Conservation (phyloP, 2,888 invertebrate species). For the Tupiocoris notatus region DNA sequence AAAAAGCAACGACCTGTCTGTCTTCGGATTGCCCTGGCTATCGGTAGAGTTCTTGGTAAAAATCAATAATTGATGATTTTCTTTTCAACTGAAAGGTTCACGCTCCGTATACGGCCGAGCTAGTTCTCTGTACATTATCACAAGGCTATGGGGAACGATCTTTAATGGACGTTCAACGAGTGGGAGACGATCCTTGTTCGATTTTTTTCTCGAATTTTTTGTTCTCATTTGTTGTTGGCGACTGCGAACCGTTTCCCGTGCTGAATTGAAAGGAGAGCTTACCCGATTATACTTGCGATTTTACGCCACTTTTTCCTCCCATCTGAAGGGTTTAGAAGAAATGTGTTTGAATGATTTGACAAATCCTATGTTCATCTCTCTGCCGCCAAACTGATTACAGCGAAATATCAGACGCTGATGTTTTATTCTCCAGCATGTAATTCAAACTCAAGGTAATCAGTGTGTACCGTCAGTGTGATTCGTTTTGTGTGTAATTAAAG, state of each 20-base stretch:
- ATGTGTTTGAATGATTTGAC: no score
- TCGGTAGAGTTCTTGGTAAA: conserved; percentile 42
- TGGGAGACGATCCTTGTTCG: conserved; percentile 6
- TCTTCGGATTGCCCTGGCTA: not conserved
- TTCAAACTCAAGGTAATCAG: no score
- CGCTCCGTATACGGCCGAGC: conserved; percentile 30
- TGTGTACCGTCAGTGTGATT: no score
- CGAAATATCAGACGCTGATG: no score
- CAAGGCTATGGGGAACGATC: conserved; percentile 24
- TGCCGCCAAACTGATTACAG: no score
- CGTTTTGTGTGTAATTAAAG: no score
- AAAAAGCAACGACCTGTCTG: not conserved
- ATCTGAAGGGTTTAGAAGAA: no score
- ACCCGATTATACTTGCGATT: not conserved
- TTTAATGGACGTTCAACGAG: conserved; percentile 12
- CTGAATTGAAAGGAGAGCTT: not conserved
- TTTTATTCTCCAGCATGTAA: no score
- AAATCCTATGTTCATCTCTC: no score
- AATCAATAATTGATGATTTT: conserved; percentile 42
- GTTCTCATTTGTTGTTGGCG: not conserved
- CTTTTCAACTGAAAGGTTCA: not conserved
- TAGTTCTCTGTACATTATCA: conserved; percentile 22
- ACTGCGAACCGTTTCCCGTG: not conserved
- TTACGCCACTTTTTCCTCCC: not conserved
- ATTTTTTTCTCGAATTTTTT: not conserved